Base-by-base conservation (phyloP, 2,113 vertebrate genomes). In the Periophthalmodon schlosseri region DNA sequence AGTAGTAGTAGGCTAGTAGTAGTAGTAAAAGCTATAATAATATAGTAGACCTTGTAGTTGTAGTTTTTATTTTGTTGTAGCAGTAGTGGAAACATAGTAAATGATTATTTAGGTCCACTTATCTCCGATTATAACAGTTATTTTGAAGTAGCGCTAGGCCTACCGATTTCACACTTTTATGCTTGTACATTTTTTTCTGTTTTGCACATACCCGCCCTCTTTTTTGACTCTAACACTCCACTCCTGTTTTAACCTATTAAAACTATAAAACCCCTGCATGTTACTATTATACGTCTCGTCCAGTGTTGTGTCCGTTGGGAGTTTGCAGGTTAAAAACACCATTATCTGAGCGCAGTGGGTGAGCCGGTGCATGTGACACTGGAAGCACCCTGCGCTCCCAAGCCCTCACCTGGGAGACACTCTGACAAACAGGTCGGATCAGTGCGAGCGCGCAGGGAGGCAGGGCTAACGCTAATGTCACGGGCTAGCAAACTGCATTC, bases 361-460 rank as follows among this genome's bases (percentile, higher is more conserved):
- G 63, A 65, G 63, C 63, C 33, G 18, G 63, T 20, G 63, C 63
- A 65, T 65, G 63, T 65, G 63, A 65, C 63, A 65, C 34, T 44
- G 33, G 44, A 3, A 65, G 33, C 63, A 21, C 61, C 39, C 47
- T 64, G 47, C 46, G 73, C 65, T 70, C 65, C 72, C 65, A 68
- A 64, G 80, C 70, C 82, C 12, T 57, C 56, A 72, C n/a, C 5
- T 24, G 68, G 23, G 49, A 21, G 61, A 50, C 46, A 52, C 21
- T 70, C 56, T 89, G 93, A 91, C 91, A 94, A 96, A 97, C 96
- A 96, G 96, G 96, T 97, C 95, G 79, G 94, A 94, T 95, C 90
- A 96, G 95, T 94, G 85, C 89, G 93, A 94, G 94, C 94, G 93
- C 92, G 89, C 54, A 34, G 60, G 76, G 88, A 91, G 87, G 89